Percentiles rank a stretch among this genome's conserved stretches.
Evolutionary conservation across 2,888 invertebrate genomes (phyloP).

Genomic region (Magallana nippona): DNA sequence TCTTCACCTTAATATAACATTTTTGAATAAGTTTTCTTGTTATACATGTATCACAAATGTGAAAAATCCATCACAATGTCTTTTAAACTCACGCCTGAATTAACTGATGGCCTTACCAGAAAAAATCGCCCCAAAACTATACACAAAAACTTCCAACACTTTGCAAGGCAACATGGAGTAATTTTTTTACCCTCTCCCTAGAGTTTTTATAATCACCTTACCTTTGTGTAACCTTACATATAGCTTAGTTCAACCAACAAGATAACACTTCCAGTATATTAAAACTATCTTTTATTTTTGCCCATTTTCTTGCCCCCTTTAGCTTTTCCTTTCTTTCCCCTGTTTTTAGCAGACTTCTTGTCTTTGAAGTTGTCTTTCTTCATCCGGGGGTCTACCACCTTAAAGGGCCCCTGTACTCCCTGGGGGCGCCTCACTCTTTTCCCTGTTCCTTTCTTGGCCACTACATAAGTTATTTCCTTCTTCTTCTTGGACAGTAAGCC

Average conservation of each 20-base stretch:
- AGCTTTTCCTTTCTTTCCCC: slow-evolving; percentile 49
- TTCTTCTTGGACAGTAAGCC: slow-evolving; percentile 85
- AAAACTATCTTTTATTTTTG: slow-evolving; percentile 19
- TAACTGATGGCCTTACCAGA: too few species aligned
- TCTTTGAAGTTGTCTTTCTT: slow-evolving; percentile 88
- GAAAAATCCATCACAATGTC: too few species aligned
- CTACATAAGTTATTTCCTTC: slow-evolving; percentile 94
- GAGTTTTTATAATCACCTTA: too few species aligned
- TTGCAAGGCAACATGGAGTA: too few species aligned
- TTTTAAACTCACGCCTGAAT: too few species aligned
- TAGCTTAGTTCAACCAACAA: background rate
- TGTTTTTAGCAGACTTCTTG: slow-evolving; percentile 59
- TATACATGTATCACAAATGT: too few species aligned
- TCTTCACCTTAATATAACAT: too few species aligned
- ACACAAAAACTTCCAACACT: too few species aligned
- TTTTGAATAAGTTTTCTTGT: too few species aligned
- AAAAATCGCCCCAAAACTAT: too few species aligned
- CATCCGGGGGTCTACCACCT: slow-evolving; percentile 96
- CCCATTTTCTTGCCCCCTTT: slow-evolving; percentile 15
- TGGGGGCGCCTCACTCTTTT: slow-evolving; percentile 89
- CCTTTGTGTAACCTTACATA: too few species aligned
- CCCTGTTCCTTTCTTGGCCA: slow-evolving; percentile 89
- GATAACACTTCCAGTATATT: background rate
- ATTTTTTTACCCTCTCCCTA: too few species aligned
- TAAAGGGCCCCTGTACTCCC: slow-evolving; percentile 94